Conservation (phyloP, 2,113 vertebrate species). For the Periophthalmodon schlosseri region DNA sequence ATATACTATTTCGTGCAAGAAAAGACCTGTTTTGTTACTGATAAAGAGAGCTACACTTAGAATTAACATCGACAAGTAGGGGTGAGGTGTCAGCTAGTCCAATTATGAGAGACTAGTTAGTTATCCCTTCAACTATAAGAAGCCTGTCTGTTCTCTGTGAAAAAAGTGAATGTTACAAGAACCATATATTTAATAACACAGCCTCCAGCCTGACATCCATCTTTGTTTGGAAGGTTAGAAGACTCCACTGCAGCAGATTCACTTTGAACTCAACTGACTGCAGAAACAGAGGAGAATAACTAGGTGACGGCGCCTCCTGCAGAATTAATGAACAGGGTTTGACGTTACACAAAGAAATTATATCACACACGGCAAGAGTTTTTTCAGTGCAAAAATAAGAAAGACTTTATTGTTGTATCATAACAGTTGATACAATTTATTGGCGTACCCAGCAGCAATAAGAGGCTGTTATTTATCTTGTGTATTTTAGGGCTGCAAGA, state of each 20-base stretch:
- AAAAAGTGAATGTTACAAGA: background rate
- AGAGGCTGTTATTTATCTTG: too few relatives aligned
- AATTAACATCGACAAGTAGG: slow-evolving; percentile 20
- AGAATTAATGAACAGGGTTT: slow-evolving; percentile 60
- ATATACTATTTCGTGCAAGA: background rate
- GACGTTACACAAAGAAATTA: slow-evolving; percentile 39
- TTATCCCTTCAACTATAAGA: background rate
- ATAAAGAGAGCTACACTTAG: slow-evolving; percentile 8
- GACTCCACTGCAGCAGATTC: background rate
- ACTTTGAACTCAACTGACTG: slow-evolving; percentile 21
- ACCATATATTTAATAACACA: background rate
- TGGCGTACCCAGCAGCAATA: too few relatives aligned
- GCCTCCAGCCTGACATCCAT: slow-evolving; percentile 2
- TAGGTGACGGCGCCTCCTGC: slow-evolving; percentile 29
- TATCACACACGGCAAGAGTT: background rate
- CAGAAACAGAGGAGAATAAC: slow-evolving; percentile 13
- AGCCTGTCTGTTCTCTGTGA: background rate
- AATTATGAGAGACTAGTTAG: slow-evolving; percentile 3
- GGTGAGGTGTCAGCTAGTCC: slow-evolving; percentile 26
- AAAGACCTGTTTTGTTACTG: background rate
- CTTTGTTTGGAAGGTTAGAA: slow-evolving; percentile 4
- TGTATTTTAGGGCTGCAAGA: too few relatives aligned
- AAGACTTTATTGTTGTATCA: too few relatives aligned
- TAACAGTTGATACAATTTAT: too few relatives aligned
- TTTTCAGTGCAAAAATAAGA: background rate